Evolutionary conservation across 2,113 vertebrate genomes (phyloP), one percentile per base, ranked within the genome.

Genomic region (Ptilonorhynchus violaceus): DNA sequence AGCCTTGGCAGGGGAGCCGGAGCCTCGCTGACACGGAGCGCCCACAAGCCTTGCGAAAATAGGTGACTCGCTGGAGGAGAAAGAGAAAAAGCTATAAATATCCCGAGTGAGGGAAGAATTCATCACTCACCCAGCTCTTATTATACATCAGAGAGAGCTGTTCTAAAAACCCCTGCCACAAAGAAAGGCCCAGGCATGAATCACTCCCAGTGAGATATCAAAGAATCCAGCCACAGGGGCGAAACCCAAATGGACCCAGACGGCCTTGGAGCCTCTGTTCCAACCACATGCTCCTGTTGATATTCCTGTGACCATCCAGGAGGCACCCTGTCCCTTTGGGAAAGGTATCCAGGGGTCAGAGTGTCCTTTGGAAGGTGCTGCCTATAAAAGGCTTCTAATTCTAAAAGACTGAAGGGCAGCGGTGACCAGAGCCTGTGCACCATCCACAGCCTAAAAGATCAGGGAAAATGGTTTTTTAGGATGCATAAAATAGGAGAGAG

Each of bases 21-120:
- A 88, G 67, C 63, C 85, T 85, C 25, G 1, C 75, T 88, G 92
- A 30, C 92, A 96, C 0, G 0, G 74, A 69, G 88, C 42, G 30
- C 94, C 88, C 77, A 94, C 50, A 1, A 93, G 88, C 62, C 15
- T 28, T 55, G 95, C 0, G 75, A 91, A 94, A 97, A 93, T 90
- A 91, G 88, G 96, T 90, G 94, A 94, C 85, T 92, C 0, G 50
- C 85, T 41, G 1, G 8, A 92, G 85, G 78, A 95, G 88, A 94
- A 92, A 55, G 91, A 75, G 87, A 79, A 46, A 66, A 13, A 5
- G 13, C 92, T 95, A 94, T 88, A 95, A 97, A 96, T 96, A 95
- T 42, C 83, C 79, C 1, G 42, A 85, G 79, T 85, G 91, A 96
- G 94, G 88, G 91, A 88, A 95, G 94, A 66, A 93, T 64, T 88